A percentile compares a stretch with the other conserved stretches of the same genome.
Evolutionary conservation across 2,888 invertebrate genomes (phyloP).

Genomic region (Drosophila infuscata): DNA sequence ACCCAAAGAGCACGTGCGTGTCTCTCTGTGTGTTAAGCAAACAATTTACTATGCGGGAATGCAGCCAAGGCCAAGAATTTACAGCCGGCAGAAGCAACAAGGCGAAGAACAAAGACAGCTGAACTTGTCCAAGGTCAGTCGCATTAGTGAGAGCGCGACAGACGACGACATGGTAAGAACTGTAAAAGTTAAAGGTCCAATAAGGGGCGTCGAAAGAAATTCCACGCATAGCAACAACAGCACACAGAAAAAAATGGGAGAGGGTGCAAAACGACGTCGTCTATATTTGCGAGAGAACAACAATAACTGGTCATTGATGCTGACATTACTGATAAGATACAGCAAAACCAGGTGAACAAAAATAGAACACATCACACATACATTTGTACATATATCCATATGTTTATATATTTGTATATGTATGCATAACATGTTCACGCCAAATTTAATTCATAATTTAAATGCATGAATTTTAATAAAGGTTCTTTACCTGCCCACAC

Average conservation of each 20-base stretch:
- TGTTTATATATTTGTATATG: not conserved
- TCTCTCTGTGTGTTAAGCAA: constrained; percentile 34
- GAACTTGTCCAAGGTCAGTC: constrained; percentile 77
- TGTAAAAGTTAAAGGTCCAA: constrained; percentile 50
- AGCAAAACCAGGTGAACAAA: constrained; percentile 11
- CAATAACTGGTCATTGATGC: constrained; percentile 22
- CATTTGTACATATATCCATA: no score
- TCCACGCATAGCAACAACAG: constrained; percentile 24
- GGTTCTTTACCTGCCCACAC: constrained; percentile 17
- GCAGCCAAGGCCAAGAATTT: constrained; percentile 57
- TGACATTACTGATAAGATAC: constrained; percentile 29
- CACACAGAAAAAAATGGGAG: not conserved
- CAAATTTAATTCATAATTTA: constrained; percentile 33
- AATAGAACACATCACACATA: constrained; percentile 14
- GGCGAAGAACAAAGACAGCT: constrained; percentile 37
- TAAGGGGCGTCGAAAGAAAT: constrained; percentile 31
- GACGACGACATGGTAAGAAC: constrained; percentile 62
- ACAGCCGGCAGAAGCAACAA: constrained; percentile 9
- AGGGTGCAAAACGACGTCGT: not conserved
- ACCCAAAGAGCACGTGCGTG: constrained; percentile 2
- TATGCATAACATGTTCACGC: constrained; percentile 16
- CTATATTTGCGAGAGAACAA: constrained; percentile 11
- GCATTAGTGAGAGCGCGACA: constrained; percentile 26
- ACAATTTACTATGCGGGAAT: constrained; percentile 32
- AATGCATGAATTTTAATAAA: constrained; percentile 17